Conservation (phyloP, 2,888 invertebrate genomes). For the Hartigia nigra region DNA sequence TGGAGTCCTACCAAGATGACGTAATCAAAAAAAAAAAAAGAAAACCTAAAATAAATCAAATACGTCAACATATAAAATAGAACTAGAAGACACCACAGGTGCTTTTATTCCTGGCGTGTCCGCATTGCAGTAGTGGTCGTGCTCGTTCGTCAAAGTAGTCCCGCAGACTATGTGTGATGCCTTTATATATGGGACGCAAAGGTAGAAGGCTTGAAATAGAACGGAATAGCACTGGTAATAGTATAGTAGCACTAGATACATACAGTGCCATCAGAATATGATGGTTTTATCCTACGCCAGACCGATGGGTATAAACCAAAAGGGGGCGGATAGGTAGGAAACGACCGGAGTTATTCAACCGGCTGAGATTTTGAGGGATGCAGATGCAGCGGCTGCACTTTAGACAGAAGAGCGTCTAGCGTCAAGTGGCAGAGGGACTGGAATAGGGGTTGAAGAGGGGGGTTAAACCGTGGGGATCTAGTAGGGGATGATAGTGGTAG, state of each 20-base stretch:
- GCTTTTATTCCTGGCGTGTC: conserved; percentile 18
- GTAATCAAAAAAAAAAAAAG: conserved; percentile 30
- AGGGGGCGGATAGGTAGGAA: not conserved
- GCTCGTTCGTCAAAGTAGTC: not conserved
- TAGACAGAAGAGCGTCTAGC: conserved; percentile 56
- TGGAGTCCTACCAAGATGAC: conserved; percentile 47
- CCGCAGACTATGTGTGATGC: not conserved
- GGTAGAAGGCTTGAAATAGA: not conserved
- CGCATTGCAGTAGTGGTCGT: conserved; percentile 17
- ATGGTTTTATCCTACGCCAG: not conserved
- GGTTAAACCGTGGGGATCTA: not conserved
- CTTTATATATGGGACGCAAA: not conserved
- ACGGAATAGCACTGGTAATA: not conserved
- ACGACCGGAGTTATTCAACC: not conserved
- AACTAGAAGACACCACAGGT: conserved; percentile 9
- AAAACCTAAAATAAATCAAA: not conserved
- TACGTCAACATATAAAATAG: not conserved
- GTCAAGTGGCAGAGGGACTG: conserved; percentile 45
- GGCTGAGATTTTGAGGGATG: conserved; percentile 24
- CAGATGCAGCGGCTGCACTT: conserved; percentile 33
- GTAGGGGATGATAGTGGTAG: not conserved
- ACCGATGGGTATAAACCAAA: not conserved
- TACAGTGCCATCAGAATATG: not conserved
- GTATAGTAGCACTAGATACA: not conserved
- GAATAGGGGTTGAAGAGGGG: conserved; percentile 16